Base-by-base conservation (phyloP, 2,888 invertebrate species). In the Agrilus mali region DNA sequence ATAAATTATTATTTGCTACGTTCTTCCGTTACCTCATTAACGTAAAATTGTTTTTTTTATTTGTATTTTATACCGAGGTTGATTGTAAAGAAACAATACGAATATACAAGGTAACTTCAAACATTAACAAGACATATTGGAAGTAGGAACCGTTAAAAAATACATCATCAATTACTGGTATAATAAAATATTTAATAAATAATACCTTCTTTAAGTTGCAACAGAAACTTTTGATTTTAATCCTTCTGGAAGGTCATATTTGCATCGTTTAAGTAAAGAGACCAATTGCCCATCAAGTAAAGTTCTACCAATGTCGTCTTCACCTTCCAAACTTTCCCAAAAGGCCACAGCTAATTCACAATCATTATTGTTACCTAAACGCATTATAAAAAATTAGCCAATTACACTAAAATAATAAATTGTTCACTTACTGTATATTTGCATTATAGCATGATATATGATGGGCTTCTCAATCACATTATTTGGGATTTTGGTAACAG, bases 291-390 rank as follows among this genome's bases (percentile, higher is more conserved):
- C 41, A 7, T 47, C 44, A 36, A 78, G 67, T 49, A 68, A 68
- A 52, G 66, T 59, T 0, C 69, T 65, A 0, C 73, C 69, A 1
- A 55, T 55, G 12, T 68, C 49, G 46, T 72, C 66, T 0, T 55
- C 54, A 15, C 73, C 72, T 50, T 71, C 68, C 64, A 75, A 67
- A 47, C 62, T 60, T 27, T 59, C 60, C 69, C 71, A 74, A 5
- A 75, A 63, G 0, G 58, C 53, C 4, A 72, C 20, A 0, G 73
- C 75, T 27, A 61, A 62, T 20, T 61, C 53, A 48, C 57, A 65
- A 48, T 74, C 67, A 51, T 73, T 70, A 6, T 69, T 68, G 7
- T 69, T 66, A 59, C 70, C 75, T 75, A 48, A 43, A 48, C 27
- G 37, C 36, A 43, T n/a, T 39, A 33, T 22, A 39, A 34, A 13